Conservation (phyloP, 2,113 vertebrate species). For the Ciconia maguari region DNA sequence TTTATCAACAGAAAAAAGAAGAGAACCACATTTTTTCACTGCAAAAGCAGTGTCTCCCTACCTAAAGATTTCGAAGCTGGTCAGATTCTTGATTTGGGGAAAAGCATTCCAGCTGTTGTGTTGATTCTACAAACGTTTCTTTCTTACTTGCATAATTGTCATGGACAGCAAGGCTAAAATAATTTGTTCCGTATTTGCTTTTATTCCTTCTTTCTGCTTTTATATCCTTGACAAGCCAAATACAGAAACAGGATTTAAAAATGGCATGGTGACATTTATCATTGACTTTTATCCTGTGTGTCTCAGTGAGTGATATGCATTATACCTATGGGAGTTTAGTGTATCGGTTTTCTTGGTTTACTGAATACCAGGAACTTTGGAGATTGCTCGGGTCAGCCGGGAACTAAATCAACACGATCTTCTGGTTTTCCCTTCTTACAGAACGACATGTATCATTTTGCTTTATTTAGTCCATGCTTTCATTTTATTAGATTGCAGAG, state of each 20-base stretch:
- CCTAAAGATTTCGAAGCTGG: neutral
- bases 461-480: constrained; percentile 30
- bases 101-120: neutral
- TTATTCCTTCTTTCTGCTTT: neutral
- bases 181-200: neutral
- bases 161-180: neutral
- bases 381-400: neutral
- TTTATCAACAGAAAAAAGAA: neutral
- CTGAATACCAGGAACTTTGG: neutral
- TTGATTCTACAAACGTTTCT: neutral
- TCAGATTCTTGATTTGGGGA: neutral
- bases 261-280: neutral
- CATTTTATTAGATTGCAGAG: constrained; percentile 17
- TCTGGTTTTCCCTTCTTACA: neutral
- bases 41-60: neutral
- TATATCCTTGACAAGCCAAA: neutral
- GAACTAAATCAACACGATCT: neutral
- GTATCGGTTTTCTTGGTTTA: neutral
- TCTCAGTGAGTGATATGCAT: neutral
- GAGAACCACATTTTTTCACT: neutral
- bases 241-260: neutral
- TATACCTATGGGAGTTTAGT: neutral
- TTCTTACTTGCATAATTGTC: neutral
- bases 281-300: neutral
- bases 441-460: neutral